Percentiles rank a stretch among this genome's conserved stretches.
These are phyloP conservation scores for Cynopterus brachyotis DNA, from an alignment of 2,113 vertebrate species.

Conservation along the genomic window DNA sequence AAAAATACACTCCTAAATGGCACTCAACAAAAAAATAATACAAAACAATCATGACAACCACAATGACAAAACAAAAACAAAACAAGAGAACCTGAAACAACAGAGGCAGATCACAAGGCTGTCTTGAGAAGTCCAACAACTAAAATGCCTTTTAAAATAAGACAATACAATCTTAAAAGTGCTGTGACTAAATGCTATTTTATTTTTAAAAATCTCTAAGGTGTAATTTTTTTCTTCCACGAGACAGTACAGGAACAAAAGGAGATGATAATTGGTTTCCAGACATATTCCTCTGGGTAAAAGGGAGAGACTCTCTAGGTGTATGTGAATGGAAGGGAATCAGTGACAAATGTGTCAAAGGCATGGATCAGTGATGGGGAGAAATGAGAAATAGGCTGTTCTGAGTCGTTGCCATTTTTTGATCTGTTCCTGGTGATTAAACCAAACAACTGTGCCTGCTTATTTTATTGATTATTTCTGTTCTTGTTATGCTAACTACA, in stretches of 20 bases:
- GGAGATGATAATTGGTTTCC: background rate
- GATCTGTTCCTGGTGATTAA: background rate
- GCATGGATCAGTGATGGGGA: rapidly evolving
- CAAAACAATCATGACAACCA: background rate
- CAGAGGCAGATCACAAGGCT: background rate
- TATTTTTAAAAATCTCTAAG: background rate
- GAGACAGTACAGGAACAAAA: background rate
- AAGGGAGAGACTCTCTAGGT: background rate
- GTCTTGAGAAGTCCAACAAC: background rate
- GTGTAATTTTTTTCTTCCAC: slow-evolving; percentile 4
- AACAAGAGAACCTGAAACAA: background rate
- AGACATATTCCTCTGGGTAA: background rate
- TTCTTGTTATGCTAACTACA: background rate
- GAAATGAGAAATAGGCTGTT: rapidly evolving
- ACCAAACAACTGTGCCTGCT: background rate
- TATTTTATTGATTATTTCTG: background rate
- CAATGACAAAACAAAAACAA: background rate
- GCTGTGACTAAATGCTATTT: background rate
- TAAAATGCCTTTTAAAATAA: background rate
- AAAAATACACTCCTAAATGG: background rate
- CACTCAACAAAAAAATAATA: background rate
- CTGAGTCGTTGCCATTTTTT: background rate
- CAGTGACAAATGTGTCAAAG: background rate
- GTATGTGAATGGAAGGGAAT: rapidly evolving
- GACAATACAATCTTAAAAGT: background rate